phyloP scores from a whole-genome alignment of 2,113 vertebrate genomes.

The Aythya baeri region DNA sequence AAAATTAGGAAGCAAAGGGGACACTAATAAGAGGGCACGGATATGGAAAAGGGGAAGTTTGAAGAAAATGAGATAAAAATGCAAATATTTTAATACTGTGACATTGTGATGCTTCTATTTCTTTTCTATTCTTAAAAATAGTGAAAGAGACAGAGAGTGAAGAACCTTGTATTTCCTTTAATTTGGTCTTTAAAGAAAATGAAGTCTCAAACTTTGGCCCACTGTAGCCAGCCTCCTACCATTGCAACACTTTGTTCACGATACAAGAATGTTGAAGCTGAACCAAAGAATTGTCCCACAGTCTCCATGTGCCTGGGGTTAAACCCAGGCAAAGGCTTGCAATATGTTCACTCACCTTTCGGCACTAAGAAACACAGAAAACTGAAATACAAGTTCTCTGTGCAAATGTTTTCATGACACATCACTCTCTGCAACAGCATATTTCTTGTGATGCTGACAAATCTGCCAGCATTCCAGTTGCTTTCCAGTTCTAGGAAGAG shows the following conservation, averaged over 20 bases:
- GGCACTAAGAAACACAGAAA: not conserved
- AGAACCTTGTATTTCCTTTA: not conserved
- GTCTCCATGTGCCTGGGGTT: not conserved
- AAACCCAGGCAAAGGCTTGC: not conserved
- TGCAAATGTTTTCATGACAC: not conserved
- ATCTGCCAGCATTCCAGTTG: not conserved
- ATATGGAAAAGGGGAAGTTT: not conserved
- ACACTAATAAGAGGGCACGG: not conserved
- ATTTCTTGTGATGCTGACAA: not conserved
- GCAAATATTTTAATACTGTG: slow-evolving; percentile 1
- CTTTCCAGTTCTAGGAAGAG: not conserved
- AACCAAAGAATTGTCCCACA: not conserved
- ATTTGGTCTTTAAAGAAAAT: not conserved
- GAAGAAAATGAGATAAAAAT: not conserved
- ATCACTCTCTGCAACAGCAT: not conserved
- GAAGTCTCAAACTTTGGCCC: not conserved
- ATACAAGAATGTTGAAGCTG: not conserved
- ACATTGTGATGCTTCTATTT: not conserved
- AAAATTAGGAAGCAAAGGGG: slow-evolving; percentile 41
- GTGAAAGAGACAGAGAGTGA: not conserved
- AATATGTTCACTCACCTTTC: slow-evolving; percentile 38
- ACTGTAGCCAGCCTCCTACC: not conserved
- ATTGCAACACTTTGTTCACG: not conserved
- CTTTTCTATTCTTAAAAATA: not conserved
- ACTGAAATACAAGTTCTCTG: not conserved